Conservation (phyloP, 2,797 vertebrate species). For the Hylomyscus alleni region DNA sequence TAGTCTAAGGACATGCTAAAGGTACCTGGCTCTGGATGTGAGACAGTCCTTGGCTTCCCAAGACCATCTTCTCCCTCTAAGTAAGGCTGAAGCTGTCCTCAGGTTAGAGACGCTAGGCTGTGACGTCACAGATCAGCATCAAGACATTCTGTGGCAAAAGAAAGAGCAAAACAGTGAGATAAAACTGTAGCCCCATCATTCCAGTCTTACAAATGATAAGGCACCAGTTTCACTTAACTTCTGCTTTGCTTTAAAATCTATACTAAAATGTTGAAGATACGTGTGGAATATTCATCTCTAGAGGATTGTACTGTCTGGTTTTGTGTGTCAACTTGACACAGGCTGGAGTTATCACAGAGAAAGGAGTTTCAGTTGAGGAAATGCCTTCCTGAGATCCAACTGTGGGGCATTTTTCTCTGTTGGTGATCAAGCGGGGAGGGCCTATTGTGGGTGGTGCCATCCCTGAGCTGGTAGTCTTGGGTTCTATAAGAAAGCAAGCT, state of each 20-base stretch:
- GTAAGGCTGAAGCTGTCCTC: background rate
- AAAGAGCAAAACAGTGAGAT: background rate
- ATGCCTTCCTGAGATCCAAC: too few relatives aligned
- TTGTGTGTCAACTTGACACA: too few relatives aligned
- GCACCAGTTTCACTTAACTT: background rate
- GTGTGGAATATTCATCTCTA: background rate
- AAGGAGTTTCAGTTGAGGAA: too few relatives aligned
- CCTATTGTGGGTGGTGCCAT: too few relatives aligned
- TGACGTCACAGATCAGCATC: background rate
- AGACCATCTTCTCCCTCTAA: background rate
- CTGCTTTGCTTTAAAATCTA: background rate
- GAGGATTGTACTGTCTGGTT: too few relatives aligned
- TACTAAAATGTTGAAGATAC: background rate
- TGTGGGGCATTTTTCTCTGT: too few relatives aligned
- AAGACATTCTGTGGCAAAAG: background rate
- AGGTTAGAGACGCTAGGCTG: background rate
- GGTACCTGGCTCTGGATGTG: accelerated
- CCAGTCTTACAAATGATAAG: background rate
- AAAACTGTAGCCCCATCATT: background rate
- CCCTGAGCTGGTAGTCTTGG: too few relatives aligned
- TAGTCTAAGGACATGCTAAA: background rate
- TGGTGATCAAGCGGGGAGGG: too few relatives aligned
- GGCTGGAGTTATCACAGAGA: too few relatives aligned
- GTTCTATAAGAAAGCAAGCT: too few relatives aligned
- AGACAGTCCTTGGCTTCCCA: background rate